Conservation (phyloP, 2,888 invertebrate species). For the Phytoseiulus persimilis region DNA sequence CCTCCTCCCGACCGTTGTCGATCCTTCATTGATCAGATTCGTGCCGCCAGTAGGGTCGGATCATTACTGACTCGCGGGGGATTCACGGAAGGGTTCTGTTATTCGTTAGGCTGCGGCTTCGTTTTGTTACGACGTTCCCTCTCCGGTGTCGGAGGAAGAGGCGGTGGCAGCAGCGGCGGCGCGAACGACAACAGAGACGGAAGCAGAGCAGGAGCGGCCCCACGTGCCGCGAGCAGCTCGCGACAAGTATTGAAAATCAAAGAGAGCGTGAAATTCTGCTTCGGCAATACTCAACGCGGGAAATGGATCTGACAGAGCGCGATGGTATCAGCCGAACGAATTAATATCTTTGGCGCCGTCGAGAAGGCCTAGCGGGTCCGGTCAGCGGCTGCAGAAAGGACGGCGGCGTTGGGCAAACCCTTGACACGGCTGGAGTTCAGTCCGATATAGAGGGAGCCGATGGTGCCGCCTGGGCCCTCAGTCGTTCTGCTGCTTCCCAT, state of each 20-base stretch:
- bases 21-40: slow-evolving; percentile 5
- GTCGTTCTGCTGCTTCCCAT: not conserved
- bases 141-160: no score
- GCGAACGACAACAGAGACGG: no score
- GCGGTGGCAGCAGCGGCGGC: no score
- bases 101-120: no score
- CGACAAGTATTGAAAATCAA: not conserved
- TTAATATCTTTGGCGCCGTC: not conserved
- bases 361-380: not conserved
- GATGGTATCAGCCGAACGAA: not conserved
- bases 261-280: not conserved
- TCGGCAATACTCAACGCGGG: not conserved
- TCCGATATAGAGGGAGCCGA: not conserved
- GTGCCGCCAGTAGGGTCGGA: not conserved
- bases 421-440: not conserved
- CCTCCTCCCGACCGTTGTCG: not conserved
- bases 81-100: no score
- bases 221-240: no score
- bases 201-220: no score
- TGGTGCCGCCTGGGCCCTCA: not conserved
- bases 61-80: no score
- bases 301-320: not conserved
- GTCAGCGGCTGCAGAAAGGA: not conserved
- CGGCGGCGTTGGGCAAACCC: not conserved
- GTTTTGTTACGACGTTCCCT: no score